Percentiles rank a stretch among this genome's conserved stretches.
These are phyloP conservation scores for Pediacus dermestoides DNA, from an alignment of 2,888 invertebrate species.

Conservation along the genomic window DNA sequence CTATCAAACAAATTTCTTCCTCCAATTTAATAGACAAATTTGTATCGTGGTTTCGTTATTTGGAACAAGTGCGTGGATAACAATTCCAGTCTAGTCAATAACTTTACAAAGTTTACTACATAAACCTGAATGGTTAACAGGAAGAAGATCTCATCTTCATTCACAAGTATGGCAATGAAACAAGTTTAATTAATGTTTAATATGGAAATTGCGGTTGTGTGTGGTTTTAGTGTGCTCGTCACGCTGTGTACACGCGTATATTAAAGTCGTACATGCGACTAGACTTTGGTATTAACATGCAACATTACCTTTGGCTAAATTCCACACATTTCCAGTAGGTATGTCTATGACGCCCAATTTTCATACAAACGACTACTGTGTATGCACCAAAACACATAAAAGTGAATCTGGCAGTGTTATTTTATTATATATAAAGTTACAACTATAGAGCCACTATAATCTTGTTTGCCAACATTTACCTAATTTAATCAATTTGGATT, in stretches of 20 bases:
- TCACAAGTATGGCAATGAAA: slow-evolving; percentile 5
- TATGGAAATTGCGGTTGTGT: slow-evolving; percentile 7
- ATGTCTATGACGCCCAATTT: slow-evolving; percentile 1
- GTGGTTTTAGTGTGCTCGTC: slow-evolving; percentile 6
- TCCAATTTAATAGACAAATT: too few relatives aligned
- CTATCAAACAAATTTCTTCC: too few relatives aligned
- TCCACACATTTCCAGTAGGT: too few relatives aligned
- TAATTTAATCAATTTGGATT: too few relatives aligned
- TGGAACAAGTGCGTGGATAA: too few relatives aligned
- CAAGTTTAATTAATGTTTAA: slow-evolving; percentile 9
- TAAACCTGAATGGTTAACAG: slow-evolving; percentile 1
- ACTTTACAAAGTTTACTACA: too few relatives aligned
- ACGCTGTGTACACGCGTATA: slow-evolving; percentile 7
- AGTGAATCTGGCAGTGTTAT: background rate
- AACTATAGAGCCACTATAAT: too few relatives aligned
- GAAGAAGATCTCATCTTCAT: slow-evolving; percentile 2
- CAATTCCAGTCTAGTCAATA: too few relatives aligned
- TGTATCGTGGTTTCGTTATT: too few relatives aligned
- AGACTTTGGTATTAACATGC: slow-evolving; percentile 8
- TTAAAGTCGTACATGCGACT: slow-evolving; percentile 3
- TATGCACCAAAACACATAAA: background rate
- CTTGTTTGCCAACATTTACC: too few relatives aligned
- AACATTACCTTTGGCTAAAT: slow-evolving; percentile 8
- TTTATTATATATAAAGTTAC: too few relatives aligned
- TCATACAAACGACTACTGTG: background rate